phyloP scores from a whole-genome alignment of 2,113 vertebrate species.

The Hemiscyllium ocellatum region DNA sequence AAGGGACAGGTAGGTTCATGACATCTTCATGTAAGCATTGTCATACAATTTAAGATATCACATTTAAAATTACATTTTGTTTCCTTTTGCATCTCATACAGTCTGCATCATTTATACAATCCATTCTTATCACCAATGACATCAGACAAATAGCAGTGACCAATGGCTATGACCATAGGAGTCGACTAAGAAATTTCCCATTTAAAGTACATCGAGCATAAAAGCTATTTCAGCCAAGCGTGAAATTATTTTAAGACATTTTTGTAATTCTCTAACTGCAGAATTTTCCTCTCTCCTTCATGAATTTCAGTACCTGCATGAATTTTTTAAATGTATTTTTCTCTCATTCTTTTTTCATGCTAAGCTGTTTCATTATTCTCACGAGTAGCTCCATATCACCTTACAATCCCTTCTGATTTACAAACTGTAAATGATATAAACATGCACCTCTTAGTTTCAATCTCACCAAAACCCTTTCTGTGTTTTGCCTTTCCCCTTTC shows the following conservation, averaged over 20 bases:
- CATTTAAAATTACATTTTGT: neutral
- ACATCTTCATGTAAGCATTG: neutral
- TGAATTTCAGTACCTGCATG: neutral
- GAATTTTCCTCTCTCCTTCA: neutral
- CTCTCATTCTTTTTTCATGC: neutral
- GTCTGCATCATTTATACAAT: neutral
- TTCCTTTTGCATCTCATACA: neutral
- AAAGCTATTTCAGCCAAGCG: neutral
- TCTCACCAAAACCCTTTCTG: too few relatives aligned
- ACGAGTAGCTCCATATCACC: too few relatives aligned
- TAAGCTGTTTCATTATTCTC: neutral
- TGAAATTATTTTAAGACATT: neutral
- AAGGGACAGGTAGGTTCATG: neutral
- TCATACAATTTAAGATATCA: neutral
- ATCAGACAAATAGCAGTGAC: neutral
- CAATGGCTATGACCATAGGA: neutral
- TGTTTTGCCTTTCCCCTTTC: too few relatives aligned
- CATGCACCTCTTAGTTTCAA: too few relatives aligned
- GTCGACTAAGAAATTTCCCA: neutral
- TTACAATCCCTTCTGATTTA: too few relatives aligned
- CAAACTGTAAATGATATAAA: too few relatives aligned
- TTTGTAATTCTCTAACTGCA: neutral
- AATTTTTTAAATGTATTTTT: neutral
- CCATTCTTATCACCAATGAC: neutral
- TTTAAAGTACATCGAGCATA: neutral